phyloP scores from a whole-genome alignment of 1,140 invertebrate genomes.

The Orchestia grillus region DNA sequence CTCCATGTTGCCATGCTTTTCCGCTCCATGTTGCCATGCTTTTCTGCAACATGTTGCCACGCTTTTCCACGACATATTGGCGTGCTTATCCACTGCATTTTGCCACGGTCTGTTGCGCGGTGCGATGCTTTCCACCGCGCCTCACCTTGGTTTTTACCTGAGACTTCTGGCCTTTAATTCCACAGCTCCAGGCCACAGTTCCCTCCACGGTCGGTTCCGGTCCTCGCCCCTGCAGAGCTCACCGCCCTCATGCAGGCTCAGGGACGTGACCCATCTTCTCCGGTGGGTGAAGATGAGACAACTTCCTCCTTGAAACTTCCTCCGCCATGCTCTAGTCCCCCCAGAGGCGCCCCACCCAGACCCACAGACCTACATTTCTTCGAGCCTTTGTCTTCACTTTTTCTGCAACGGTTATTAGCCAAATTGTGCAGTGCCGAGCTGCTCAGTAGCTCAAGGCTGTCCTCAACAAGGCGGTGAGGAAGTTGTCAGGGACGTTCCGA shows the following conservation, averaged over 20 bases:
- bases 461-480: background rate
- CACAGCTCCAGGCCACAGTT: background rate
- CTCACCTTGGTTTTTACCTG: too few relatives aligned
- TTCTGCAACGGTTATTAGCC: constrained; percentile 41
- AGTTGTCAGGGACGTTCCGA: background rate
- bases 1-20: background rate
- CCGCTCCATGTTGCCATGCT: background rate
- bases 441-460: constrained; percentile 16
- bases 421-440: background rate
- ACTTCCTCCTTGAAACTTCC: constrained; percentile 21
- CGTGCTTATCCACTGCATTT: too few relatives aligned
- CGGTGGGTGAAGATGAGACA: background rate
- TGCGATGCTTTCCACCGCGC: too few relatives aligned
- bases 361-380: constrained; percentile 47
- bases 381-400: constrained; percentile 46
- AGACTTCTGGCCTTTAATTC: background rate
- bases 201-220: background rate
- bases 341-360: constrained; percentile 13
- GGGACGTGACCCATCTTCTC: constrained; percentile 6
- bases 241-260: background rate
- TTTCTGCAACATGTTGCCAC: background rate
- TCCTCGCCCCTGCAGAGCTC: background rate
- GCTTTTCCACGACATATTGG: too few relatives aligned
- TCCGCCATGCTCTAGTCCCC: constrained; percentile 46
- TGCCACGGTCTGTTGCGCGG: background rate